A percentile compares a stretch with the other conserved stretches of the same genome.
These are phyloP conservation scores for Girardia tigrina DNA, from an alignment of 2,888 invertebrate genomes.

Conservation along the genomic window DNA sequence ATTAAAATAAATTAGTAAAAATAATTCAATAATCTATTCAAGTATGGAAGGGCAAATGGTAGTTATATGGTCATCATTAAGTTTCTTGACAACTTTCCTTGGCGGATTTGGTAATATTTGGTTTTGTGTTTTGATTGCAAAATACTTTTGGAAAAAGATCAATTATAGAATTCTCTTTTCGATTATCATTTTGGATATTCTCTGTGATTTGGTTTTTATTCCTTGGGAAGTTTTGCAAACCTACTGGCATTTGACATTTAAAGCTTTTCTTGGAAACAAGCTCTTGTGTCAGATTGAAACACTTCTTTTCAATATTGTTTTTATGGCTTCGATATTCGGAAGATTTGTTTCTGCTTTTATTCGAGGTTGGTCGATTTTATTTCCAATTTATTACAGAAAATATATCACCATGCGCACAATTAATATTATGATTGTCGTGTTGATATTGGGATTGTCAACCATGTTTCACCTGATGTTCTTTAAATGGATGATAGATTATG, in stretches of 20 bases:
- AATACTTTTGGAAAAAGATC: too few species aligned
- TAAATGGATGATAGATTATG: not conserved
- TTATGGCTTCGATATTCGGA: constrained; percentile 13
- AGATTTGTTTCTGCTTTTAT: constrained; percentile 10
- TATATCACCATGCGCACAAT: not conserved
- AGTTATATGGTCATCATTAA: too few species aligned
- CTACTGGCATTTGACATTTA: not conserved
- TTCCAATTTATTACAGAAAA: constrained; percentile 16
- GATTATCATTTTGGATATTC: not conserved
- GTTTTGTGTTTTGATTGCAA: too few species aligned
- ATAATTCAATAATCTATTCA: too few species aligned
- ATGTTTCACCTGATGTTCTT: not conserved
- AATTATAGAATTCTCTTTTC: constrained; percentile 8
- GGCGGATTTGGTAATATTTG: too few species aligned
- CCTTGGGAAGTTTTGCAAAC: constrained; percentile 28
- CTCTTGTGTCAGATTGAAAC: constrained; percentile 6
- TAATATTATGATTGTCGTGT: not conserved
- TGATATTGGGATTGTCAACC: not conserved
- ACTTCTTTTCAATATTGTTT: constrained; percentile 12
- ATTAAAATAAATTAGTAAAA: too few species aligned
- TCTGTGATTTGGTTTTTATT: constrained; percentile 30
- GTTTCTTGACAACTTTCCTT: too few species aligned
- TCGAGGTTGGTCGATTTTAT: not conserved
- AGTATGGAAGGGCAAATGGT: too few species aligned
- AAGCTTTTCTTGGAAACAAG: not conserved